Percentiles rank a stretch among this genome's conserved stretches.
phyloP scores from a whole-genome alignment of 2,888 invertebrate genomes.

The Flexamia atlantica region DNA sequence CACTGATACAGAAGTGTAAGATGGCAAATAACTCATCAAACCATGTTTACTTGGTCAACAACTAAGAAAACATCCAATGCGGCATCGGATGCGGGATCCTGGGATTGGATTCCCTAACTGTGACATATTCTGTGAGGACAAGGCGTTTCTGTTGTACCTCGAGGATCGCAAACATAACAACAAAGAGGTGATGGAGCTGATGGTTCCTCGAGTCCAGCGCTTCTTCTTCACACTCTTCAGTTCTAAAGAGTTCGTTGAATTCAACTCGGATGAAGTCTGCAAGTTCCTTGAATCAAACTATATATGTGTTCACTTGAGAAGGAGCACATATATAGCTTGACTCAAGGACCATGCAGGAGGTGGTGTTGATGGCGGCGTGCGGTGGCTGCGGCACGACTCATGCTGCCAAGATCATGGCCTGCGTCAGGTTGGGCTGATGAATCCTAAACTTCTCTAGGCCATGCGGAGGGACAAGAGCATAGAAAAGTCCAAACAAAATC shows the following conservation, averaged over 20 bases:
- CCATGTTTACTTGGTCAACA: no score
- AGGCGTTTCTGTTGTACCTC: conserved; percentile 83
- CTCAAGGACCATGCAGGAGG: no score
- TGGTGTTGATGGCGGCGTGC: conserved; percentile 89
- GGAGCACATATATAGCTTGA: no score
- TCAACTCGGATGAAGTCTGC: conserved; percentile 82
- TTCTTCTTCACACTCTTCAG: conserved; percentile 88
- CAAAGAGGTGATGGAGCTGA: conserved; percentile 82
- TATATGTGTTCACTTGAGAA: conserved; percentile 78
- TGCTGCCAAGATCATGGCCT: conserved; percentile 81
- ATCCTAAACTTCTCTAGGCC: conserved; percentile 88
- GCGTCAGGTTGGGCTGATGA: conserved; percentile 85
- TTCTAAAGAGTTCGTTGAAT: conserved; percentile 83
- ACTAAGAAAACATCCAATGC: no score
- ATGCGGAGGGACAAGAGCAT: conserved; percentile 81
- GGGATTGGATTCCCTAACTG: no score
- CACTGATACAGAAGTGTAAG: no score
- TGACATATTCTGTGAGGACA: conserved; percentile 84
- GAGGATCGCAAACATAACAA: conserved; percentile 79
- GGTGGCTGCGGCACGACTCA: conserved; percentile 85
- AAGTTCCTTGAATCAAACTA: conserved; percentile 84
- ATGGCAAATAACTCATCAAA: no score
- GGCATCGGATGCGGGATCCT: no score
- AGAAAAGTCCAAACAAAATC: conserved; percentile 8
- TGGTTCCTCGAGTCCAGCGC: conserved; percentile 85